Base-by-base conservation (phyloP, 1,140 invertebrate genomes). In the Diorhabda carinulata region DNA sequence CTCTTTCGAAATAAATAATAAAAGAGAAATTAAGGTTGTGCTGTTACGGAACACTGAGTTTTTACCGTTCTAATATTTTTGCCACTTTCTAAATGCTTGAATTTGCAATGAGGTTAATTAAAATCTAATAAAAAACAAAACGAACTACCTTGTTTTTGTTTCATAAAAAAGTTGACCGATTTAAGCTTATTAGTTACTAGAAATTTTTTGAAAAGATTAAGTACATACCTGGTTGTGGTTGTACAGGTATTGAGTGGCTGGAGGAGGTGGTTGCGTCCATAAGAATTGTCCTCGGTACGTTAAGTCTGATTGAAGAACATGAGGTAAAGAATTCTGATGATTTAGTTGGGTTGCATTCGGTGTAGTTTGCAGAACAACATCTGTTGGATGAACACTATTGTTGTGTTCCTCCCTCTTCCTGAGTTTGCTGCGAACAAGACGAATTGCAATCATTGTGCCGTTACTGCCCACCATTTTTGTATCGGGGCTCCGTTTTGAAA, bases 391-490 rank as follows among this genome's bases (percentile, higher is more conserved):
- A 64, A 87, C 86, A 67, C 85, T 84, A 75, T 87, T 85, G 70
- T 86, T 85, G 79, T 89, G 87, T 76, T 93, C 91, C 83, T 92
- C 91, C 69, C 91, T 85, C 83, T 93, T 92, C 76, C 90, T 87
- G 82, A 93, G 86, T 84, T 92, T 93, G 83, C 91, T 93, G 87
- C 91, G 90, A 83, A 93, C 91, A 88, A 93, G 89, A 83, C 91
- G 91, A 79, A 93, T 90, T 77, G 91, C 90, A 82, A 91, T 89
- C 87, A 92, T 88, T 79, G 90, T 92, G 80, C 89, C 90, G 84
- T 91, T 91, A 82, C 86, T 90, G 81, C 90, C 89, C 78, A 92
- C 90, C 90, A 92, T 91, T 82, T 78, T 83, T 80, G 73, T 79
- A 81, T 73, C 72, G 63, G 76, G 72, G 74, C 76, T 74, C 72